phyloP scores from a whole-genome alignment of 2,113 vertebrate genomes.

The Nannospalax galili region DNA sequence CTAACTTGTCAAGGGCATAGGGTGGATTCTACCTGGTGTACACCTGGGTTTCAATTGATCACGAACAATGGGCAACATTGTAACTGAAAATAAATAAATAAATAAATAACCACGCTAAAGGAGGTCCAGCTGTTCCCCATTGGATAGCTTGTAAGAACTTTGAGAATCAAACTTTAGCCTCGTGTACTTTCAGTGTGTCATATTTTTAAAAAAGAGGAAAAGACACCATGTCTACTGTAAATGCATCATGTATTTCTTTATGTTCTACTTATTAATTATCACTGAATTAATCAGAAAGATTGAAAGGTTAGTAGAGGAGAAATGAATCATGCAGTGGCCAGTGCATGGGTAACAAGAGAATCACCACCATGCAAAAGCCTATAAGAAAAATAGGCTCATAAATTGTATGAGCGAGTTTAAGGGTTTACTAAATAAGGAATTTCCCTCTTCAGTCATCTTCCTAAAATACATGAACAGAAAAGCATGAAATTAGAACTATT shows the following conservation, averaged over 20 bases:
- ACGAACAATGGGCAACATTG: background rate
- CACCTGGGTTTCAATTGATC: conserved; percentile 1
- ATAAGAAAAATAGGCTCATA: background rate
- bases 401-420: background rate
- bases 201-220: background rate
- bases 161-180: background rate
- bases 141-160: background rate
- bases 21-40: conserved; percentile 38
- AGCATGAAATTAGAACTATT: background rate
- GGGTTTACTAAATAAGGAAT: background rate
- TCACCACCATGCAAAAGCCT: background rate
- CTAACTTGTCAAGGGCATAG: conserved; percentile 22
- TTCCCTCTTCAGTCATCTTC: background rate
- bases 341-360: background rate
- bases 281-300: background rate
- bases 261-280: background rate
- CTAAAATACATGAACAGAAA: background rate
- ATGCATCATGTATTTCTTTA: background rate
- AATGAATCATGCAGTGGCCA: background rate
- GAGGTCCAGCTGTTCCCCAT: background rate
- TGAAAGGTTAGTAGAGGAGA: background rate
- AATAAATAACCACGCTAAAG: background rate
- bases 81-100: conserved; percentile 20
- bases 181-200: background rate
- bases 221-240: background rate